Conservation (phyloP, 1,140 invertebrate genomes). For the Antheraea mylitta region DNA sequence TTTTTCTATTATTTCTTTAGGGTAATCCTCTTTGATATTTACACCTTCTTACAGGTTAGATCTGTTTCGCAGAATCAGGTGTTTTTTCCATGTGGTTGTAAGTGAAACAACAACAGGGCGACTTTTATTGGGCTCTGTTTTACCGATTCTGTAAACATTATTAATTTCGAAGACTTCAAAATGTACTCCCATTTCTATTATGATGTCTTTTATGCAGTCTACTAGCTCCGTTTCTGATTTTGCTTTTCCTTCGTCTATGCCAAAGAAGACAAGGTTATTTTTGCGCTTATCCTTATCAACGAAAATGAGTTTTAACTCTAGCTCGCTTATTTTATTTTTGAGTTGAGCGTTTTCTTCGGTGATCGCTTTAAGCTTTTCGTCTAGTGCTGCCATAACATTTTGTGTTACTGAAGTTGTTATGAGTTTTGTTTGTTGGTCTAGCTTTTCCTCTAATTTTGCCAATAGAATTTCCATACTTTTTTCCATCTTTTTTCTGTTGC, state of each 20-base stretch:
- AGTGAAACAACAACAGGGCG: slow-evolving; percentile 29
- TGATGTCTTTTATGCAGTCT: slow-evolving; percentile 31
- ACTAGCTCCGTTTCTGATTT: slow-evolving; percentile 29
- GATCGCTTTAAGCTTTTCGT: slow-evolving; percentile 22
- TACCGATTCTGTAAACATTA: slow-evolving; percentile 34
- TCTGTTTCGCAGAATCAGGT: slow-evolving; percentile 30
- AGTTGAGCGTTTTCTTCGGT: too few relatives aligned
- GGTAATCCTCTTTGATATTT: slow-evolving; percentile 30
- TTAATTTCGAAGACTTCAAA: slow-evolving; percentile 33
- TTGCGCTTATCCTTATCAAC: too few relatives aligned
- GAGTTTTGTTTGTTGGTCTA: too few relatives aligned
- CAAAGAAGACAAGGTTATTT: slow-evolving; percentile 37
- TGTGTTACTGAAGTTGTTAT: too few relatives aligned
- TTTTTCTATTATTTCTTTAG: slow-evolving; percentile 19
- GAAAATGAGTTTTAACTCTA: too few relatives aligned
- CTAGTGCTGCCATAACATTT: too few relatives aligned
- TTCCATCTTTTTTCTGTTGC: too few relatives aligned
- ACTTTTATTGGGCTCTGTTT: slow-evolving; percentile 19
- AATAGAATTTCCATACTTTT: too few relatives aligned
- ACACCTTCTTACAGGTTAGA: slow-evolving; percentile 17
- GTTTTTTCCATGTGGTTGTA: slow-evolving; percentile 40
- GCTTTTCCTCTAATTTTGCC: too few relatives aligned
- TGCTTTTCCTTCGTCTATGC: slow-evolving; percentile 32
- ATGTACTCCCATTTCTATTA: slow-evolving; percentile 21
- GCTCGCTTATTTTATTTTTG: too few relatives aligned